Percentiles rank a stretch among this genome's conserved stretches.
Conservation (phyloP, 2,797 vertebrate genomes). For the Arrhamphus sclerolepis region DNA sequence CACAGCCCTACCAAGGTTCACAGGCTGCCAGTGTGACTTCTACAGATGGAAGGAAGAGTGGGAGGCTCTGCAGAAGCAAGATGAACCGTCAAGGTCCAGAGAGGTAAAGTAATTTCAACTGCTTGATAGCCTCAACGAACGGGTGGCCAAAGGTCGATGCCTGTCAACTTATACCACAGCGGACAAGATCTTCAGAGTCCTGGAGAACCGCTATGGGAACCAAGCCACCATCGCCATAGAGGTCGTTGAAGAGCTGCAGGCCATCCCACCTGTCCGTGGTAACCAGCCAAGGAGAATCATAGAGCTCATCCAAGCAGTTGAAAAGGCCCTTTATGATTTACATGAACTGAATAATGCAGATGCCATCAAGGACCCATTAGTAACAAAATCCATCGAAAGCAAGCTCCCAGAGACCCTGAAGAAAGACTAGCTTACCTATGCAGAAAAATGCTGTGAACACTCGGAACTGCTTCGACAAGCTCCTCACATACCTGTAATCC, state of each 20-base stretch:
- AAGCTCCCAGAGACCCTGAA: conserved; percentile 2
- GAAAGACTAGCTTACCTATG: conserved; percentile 2
- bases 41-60: not conserved
- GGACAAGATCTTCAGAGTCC: conserved; percentile 5
- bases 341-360: not conserved
- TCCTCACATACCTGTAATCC: too few species aligned
- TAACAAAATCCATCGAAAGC: not conserved
- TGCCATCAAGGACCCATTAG: not conserved
- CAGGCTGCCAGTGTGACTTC: not conserved
- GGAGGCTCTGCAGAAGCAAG: not conserved
- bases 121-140: not conserved
- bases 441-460: too few species aligned
- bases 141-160: not conserved
- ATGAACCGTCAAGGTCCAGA: not conserved
- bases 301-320: too few species aligned
- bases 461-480: too few species aligned
- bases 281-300: not conserved
- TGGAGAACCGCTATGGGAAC: too few species aligned
- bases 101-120: conserved; percentile 1
- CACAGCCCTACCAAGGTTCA: not conserved
- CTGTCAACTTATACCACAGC: not conserved
- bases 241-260: not conserved
- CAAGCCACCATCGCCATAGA: too few species aligned
- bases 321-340: not conserved
- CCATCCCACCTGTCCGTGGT: not conserved